A percentile compares a stretch with the other conserved stretches of the same genome.
Evolutionary conservation across 2,888 invertebrate genomes (phyloP).

Genomic region (Amblyjoppa proteus): DNA sequence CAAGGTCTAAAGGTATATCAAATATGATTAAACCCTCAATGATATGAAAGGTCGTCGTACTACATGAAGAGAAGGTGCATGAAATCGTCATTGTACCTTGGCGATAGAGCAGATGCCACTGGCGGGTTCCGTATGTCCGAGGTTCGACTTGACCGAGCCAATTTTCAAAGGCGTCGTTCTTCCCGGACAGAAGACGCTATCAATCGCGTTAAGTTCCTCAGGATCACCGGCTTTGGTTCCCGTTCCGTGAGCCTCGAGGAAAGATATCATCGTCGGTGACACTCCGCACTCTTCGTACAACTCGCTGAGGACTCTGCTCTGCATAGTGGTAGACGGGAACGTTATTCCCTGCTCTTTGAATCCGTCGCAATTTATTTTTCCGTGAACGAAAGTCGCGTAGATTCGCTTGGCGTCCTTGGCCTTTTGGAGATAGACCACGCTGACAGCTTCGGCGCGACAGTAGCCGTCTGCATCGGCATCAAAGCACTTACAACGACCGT

Average conservation of each 20-base stretch:
- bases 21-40: background rate
- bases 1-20: conserved; percentile 86
- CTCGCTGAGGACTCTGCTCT: conserved; percentile 84
- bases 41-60: background rate
- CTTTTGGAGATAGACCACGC: conserved; percentile 90
- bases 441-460: conserved; percentile 92
- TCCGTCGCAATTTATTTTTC: conserved; percentile 88
- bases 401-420: conserved; percentile 85
- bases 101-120: conserved; percentile 93
- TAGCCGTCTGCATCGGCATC: conserved; percentile 87
- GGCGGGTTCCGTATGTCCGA: conserved; percentile 96
- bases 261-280: conserved; percentile 87
- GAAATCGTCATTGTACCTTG: conserved; percentile 87
- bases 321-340: conserved; percentile 81
- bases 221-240: conserved; percentile 96
- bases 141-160: conserved; percentile 97
- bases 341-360: conserved; percentile 84
- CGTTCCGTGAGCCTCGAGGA: conserved; percentile 91
- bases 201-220: conserved; percentile 94
- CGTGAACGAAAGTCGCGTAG: conserved; percentile 86
- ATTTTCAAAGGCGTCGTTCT: conserved; percentile 92
- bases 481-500: conserved; percentile 86
- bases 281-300: conserved; percentile 88
- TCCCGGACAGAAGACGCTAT: conserved; percentile 91
- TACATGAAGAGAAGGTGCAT: background rate